Percentiles rank a stretch among this genome's conserved stretches.
These are phyloP conservation scores for Moxostoma hubbsi DNA, from an alignment of 2,797 vertebrate species.

Conservation along the genomic window DNA sequence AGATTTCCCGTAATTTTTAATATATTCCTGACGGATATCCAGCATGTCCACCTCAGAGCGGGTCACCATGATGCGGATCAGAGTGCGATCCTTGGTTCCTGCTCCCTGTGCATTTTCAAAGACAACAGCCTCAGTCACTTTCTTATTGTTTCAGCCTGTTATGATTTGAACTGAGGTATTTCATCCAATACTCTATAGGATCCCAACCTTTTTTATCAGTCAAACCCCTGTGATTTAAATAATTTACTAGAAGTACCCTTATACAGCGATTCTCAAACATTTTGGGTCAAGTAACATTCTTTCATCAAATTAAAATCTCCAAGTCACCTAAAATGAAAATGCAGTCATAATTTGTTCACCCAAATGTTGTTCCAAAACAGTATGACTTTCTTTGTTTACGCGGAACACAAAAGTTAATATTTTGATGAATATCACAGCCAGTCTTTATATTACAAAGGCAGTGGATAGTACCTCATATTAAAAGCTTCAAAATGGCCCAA, in stretches of 20 bases:
- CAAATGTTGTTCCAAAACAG: too few species aligned
- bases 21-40: slow-evolving; percentile 91
- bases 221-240: too few species aligned
- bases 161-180: not conserved
- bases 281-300: not conserved
- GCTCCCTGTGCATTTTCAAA: slow-evolving; percentile 77
- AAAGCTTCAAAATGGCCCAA: too few species aligned
- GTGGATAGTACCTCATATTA: too few species aligned
- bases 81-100: slow-evolving; percentile 92
- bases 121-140: not conserved
- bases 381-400: too few species aligned
- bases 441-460: too few species aligned
- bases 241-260: not conserved
- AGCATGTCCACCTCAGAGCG: slow-evolving; percentile 94
- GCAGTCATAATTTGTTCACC: too few species aligned
- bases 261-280: not conserved
- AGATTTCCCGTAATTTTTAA: slow-evolving; percentile 88
- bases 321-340: too few species aligned
- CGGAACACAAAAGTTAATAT: too few species aligned
- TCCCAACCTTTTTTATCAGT: too few species aligned
- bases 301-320: not conserved
- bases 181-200: too few species aligned
- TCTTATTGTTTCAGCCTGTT: not conserved
- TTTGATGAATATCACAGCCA: too few species aligned
- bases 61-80: slow-evolving; percentile 95